Percentiles rank a stretch among this genome's conserved stretches.
phyloP scores from a whole-genome alignment of 2,113 vertebrate species.

The Hemiscyllium ocellatum region DNA sequence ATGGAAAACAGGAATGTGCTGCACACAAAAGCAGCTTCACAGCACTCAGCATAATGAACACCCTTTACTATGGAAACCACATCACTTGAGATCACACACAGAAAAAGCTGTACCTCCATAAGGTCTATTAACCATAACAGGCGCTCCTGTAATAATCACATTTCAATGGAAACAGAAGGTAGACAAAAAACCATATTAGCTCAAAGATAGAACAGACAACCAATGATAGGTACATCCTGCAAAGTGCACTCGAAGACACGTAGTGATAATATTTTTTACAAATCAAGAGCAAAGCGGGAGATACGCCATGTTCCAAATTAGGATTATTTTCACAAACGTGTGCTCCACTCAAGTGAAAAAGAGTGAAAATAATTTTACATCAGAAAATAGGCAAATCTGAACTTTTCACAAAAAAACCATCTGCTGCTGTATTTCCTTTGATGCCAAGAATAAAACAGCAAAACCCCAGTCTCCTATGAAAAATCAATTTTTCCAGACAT shows the following conservation, averaged over 20 bases:
- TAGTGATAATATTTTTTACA: background rate
- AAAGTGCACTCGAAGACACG: rapidly evolving
- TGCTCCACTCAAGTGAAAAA: background rate
- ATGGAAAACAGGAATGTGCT: background rate
- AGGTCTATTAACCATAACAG: constrained; percentile 97
- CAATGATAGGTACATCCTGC: background rate
- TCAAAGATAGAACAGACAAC: background rate
- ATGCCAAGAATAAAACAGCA: background rate
- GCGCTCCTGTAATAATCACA: constrained; percentile 67
- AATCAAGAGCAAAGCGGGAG: background rate
- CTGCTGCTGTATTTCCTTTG: background rate
- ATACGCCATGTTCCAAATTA: background rate
- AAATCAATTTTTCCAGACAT: background rate
- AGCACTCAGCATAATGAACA: background rate
- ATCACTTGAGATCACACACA: constrained; percentile 41
- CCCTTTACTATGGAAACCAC: constrained; percentile 43
- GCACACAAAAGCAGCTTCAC: background rate
- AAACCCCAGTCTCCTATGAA: background rate
- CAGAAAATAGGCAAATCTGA: background rate
- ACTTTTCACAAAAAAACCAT: background rate
- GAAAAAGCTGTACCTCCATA: constrained; percentile 84
- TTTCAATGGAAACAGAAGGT: constrained; percentile 37
- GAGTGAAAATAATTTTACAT: background rate
- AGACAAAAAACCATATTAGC: background rate
- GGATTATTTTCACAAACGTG: background rate